phyloP scores from a whole-genome alignment of 2,888 invertebrate genomes.

The Harmothoe impar region DNA sequence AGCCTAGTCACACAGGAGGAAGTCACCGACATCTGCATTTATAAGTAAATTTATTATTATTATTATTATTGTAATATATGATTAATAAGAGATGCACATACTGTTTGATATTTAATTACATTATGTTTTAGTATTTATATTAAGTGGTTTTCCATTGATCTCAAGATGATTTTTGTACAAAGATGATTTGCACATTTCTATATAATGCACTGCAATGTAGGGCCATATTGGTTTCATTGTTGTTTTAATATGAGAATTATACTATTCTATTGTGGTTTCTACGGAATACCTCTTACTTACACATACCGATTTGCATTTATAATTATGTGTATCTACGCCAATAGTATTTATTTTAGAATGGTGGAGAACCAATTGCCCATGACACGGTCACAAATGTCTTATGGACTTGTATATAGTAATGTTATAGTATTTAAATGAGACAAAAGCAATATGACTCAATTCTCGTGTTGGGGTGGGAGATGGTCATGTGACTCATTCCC shows the following conservation, averaged over 20 bases:
- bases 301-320: conserved; percentile 11
- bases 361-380: neutral
- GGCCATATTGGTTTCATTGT: conserved; percentile 9
- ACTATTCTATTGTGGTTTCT: neutral
- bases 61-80: neutral
- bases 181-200: conserved; percentile 11
- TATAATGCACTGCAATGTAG: conserved; percentile 4
- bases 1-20: conserved; percentile 11
- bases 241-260: conserved; percentile 3
- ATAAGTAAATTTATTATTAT: neutral
- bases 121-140: conserved; percentile 21
- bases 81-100: conserved; percentile 8
- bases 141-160: conserved; percentile 17
- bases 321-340: conserved; percentile 45
- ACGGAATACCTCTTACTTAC: neutral
- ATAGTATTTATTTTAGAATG: conserved; percentile 56
- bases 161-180: conserved; percentile 16
- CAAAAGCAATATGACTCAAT: neutral
- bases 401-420: conserved; percentile 30
- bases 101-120: conserved; percentile 37
- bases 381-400: conserved; percentile 20
- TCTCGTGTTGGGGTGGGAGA: neutral
- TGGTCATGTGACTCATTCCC: neutral
- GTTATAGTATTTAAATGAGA: neutral
- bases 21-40: neutral